Conservation (phyloP, 1,140 invertebrate species). For the Andrena cerasifolii region DNA sequence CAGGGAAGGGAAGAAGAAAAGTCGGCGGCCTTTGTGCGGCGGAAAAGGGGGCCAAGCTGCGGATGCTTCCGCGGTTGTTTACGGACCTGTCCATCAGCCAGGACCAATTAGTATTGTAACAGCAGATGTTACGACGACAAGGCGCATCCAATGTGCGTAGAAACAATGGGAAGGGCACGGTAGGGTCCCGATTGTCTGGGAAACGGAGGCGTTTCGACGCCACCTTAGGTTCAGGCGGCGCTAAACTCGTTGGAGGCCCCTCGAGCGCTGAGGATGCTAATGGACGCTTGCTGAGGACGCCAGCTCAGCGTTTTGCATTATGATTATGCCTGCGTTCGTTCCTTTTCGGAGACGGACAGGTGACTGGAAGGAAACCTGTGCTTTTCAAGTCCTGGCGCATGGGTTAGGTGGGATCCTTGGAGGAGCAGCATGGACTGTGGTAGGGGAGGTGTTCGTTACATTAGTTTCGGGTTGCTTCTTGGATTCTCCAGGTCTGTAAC, state of each 20-base stretch:
- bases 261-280: neutral
- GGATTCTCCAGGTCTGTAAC: too few species aligned
- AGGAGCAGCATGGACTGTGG: too few species aligned
- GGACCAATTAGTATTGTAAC: conserved; percentile 68
- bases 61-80: conserved; percentile 51
- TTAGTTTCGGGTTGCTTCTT: too few species aligned
- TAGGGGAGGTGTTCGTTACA: too few species aligned
- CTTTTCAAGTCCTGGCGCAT: too few species aligned
- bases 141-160: neutral
- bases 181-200: neutral
- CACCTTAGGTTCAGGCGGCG: neutral
- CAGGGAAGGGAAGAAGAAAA: conserved; percentile 36
- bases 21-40: conserved; percentile 64
- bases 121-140: conserved; percentile 24
- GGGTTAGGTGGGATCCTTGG: too few species aligned
- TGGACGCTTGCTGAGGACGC: neutral
- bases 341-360: neutral
- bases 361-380: too few species aligned
- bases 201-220: neutral
- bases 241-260: neutral
- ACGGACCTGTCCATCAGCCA: conserved; percentile 45
- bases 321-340: neutral
- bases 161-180: conserved; percentile 15
- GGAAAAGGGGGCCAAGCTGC: conserved; percentile 30
- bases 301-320: too few species aligned